phyloP scores from a whole-genome alignment of 2,797 vertebrate species.

The Zonotrichia albicollis region DNA sequence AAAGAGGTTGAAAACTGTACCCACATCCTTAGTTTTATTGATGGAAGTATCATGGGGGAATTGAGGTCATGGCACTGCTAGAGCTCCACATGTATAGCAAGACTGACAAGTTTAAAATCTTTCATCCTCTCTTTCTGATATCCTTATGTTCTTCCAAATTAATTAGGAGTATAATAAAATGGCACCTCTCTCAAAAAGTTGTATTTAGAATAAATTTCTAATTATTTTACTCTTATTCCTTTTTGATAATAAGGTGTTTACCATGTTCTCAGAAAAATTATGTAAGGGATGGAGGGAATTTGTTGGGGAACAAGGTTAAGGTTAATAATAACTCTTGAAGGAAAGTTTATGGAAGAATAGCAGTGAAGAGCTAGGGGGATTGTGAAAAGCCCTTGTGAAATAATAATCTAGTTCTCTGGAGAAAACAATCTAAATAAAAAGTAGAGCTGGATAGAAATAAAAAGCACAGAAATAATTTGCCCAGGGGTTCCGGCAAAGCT shows the following conservation, averaged over 20 bases:
- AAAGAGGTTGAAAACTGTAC: neutral
- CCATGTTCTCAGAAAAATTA: neutral
- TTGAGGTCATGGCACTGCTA: neutral
- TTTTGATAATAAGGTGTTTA: neutral
- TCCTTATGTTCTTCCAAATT: neutral
- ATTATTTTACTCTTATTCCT: neutral
- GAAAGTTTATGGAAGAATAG: neutral
- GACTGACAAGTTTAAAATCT: neutral
- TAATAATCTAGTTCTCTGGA: neutral
- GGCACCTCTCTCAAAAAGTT: neutral
- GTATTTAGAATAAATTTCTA: neutral
- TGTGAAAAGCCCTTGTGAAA: neutral
- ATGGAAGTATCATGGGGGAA: slow-evolving; percentile 5
- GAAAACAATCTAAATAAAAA: neutral
- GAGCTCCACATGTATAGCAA: neutral
- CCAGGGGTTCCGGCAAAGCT: neutral
- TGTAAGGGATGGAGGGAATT: neutral
- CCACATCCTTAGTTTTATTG: neutral
- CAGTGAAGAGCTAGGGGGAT: neutral
- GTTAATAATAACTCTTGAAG: neutral
- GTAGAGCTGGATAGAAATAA: neutral
- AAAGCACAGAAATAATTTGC: neutral
- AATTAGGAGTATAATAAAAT: neutral
- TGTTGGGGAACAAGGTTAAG: neutral
- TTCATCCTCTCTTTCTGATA: neutral